Conservation (phyloP, 2,888 invertebrate genomes). For the Ectobius pallidus region DNA sequence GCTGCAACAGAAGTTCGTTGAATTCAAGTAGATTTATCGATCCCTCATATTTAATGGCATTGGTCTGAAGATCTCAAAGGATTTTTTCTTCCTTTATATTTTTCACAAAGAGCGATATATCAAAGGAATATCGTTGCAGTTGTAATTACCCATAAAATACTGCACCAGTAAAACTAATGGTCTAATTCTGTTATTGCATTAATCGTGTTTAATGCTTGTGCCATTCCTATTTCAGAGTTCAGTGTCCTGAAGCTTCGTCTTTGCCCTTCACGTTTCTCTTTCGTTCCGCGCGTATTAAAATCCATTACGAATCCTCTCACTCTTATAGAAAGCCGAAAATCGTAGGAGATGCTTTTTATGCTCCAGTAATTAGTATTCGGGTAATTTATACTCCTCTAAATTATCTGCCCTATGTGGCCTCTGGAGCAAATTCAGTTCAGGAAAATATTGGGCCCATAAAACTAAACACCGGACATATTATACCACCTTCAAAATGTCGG, state of each 20-base stretch:
- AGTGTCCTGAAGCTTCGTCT: background rate
- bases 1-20: too few species aligned
- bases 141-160: too few species aligned
- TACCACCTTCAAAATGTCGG: background rate
- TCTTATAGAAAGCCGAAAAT: background rate
- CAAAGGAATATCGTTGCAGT: too few species aligned
- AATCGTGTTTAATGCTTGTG: background rate
- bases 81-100: too few species aligned
- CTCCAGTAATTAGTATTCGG: background rate
- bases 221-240: background rate
- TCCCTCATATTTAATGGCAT: too few species aligned
- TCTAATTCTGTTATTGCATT: too few species aligned
- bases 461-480: background rate
- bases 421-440: background rate
- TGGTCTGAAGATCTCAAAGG: too few species aligned
- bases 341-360: background rate
- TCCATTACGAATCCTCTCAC: background rate
- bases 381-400: background rate
- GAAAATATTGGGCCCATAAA: constrained; percentile 5
- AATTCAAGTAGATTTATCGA: too few species aligned
- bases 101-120: too few species aligned
- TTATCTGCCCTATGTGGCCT: background rate
- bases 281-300: background rate
- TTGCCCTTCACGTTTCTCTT: background rate
- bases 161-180: too few species aligned